Percentiles rank a stretch among this genome's conserved stretches.
phyloP scores from a whole-genome alignment of 2,797 vertebrate genomes.

The Mastacembelus armatus region DNA sequence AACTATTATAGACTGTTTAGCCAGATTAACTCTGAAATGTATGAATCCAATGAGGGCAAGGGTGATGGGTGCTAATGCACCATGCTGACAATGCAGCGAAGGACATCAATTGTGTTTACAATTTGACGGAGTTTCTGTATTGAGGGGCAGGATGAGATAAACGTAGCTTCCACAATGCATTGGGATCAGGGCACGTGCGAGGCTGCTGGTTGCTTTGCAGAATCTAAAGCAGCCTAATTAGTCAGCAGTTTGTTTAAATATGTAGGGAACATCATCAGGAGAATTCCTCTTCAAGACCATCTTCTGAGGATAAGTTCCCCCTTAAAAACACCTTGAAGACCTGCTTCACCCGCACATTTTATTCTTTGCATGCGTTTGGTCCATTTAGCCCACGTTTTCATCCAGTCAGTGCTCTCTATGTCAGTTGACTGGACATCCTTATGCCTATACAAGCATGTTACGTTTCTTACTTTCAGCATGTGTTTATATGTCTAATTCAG shows the following conservation, averaged over 20 bases:
- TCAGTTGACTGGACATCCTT: constrained; percentile 36
- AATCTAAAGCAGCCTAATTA: constrained; percentile 69
- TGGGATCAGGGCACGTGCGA: constrained; percentile 73
- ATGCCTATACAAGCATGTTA: constrained; percentile 39
- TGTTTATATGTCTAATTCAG: constrained; percentile 36
- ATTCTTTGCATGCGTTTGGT: constrained; percentile 56
- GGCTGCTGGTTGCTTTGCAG: constrained; percentile 64
- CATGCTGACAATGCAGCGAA: constrained; percentile 20
- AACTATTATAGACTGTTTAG: constrained; percentile 25
- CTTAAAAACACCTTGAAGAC: constrained; percentile 70
- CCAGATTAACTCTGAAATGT: constrained; percentile 41
- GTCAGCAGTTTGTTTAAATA: constrained; percentile 70
- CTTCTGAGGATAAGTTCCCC: constrained; percentile 45
- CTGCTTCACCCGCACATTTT: constrained; percentile 65
- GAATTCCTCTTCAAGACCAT: constrained; percentile 41
- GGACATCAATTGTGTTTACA: constrained; percentile 63
- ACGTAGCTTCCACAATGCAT: constrained; percentile 66
- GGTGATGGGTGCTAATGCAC: constrained; percentile 31
- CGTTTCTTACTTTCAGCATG: constrained; percentile 32
- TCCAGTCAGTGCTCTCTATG: constrained; percentile 33
- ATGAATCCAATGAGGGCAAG: constrained; percentile 49
- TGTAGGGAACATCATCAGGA: constrained; percentile 45
- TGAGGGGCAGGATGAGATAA: constrained; percentile 48
- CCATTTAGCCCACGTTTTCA: constrained; percentile 25
- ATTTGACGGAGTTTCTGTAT: constrained; percentile 70